Evolutionary conservation across 2,888 invertebrate species (phyloP).

Genomic region (Acleris sparsana): DNA sequence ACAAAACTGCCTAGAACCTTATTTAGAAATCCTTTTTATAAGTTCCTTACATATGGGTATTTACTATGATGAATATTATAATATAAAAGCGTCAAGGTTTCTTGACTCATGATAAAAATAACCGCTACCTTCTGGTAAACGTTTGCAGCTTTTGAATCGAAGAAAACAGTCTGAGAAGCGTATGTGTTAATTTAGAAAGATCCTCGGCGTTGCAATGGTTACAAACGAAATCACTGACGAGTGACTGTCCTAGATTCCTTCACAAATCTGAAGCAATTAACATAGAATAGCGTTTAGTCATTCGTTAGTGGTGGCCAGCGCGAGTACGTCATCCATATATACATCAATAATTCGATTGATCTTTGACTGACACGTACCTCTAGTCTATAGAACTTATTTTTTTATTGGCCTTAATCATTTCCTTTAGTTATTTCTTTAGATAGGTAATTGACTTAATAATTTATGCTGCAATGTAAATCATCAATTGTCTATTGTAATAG

Average conservation of each 20-base stretch:
- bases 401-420: background rate
- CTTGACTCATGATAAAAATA: background rate
- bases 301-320: constrained; percentile 5
- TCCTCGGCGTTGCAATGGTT: constrained; percentile 3
- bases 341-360: constrained; percentile 14
- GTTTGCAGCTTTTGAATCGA: too few species aligned
- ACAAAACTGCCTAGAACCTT: background rate
- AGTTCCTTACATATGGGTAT: background rate
- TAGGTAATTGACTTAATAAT: too few species aligned
- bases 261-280: constrained; percentile 33
- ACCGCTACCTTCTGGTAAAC: background rate
- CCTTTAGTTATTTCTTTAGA: background rate
- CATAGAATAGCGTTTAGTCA: constrained; percentile 32
- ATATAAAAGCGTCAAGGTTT: background rate
- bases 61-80: background rate
- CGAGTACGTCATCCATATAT: constrained; percentile 17
- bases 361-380: constrained; percentile 17
- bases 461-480: background rate
- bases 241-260: constrained; percentile 25
- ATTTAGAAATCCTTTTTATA: constrained; percentile 16
- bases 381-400: constrained; percentile 2
- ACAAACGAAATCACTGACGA: constrained; percentile 13
- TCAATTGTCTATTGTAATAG: background rate
- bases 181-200: constrained; percentile 1
- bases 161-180: too few species aligned